Percentiles rank a stretch among this genome's conserved stretches.
These are phyloP conservation scores for Mamestra brassicae DNA, from an alignment of 2,888 invertebrate genomes.

Conservation along the genomic window DNA sequence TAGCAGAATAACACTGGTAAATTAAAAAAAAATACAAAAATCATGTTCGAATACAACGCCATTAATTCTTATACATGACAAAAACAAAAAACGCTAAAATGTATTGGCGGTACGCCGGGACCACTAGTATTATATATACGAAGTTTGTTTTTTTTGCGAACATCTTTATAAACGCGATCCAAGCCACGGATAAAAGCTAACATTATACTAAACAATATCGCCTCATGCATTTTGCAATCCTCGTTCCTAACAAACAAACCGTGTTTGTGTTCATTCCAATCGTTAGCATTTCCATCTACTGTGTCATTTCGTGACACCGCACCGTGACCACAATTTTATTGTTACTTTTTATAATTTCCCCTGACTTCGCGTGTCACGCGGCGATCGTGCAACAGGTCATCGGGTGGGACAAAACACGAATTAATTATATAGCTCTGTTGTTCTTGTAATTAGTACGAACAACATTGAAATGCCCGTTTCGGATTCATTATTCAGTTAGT, in stretches of 20 bases:
- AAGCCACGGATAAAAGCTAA: too few species aligned
- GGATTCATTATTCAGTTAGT: conserved; percentile 45
- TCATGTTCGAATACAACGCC: too few species aligned
- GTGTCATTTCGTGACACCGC: conserved; percentile 43
- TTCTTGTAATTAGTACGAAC: conserved; percentile 47
- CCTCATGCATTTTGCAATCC: too few species aligned
- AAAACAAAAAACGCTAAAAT: too few species aligned
- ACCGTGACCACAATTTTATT: conserved; percentile 59
- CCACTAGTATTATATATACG: too few species aligned
- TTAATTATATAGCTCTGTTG: conserved; percentile 50
- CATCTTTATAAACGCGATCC: too few species aligned
- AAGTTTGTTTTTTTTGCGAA: too few species aligned
- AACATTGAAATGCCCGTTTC: conserved; percentile 42
- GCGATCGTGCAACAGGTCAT: conserved; percentile 72
- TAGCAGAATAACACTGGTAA: too few species aligned
- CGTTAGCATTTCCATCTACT: conserved; percentile 16
- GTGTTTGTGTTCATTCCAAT: conserved; percentile 22
- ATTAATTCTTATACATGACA: too few species aligned
- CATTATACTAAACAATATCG: too few species aligned
- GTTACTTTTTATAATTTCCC: conserved; percentile 61
- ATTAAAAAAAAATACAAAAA: too few species aligned
- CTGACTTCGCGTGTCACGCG: conserved; percentile 67
- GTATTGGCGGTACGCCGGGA: too few species aligned
- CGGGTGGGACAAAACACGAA: conserved; percentile 55
- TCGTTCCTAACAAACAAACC: neutral